phyloP scores from a whole-genome alignment of 2,797 vertebrate species.

The Melanotaenia pygmaea region DNA sequence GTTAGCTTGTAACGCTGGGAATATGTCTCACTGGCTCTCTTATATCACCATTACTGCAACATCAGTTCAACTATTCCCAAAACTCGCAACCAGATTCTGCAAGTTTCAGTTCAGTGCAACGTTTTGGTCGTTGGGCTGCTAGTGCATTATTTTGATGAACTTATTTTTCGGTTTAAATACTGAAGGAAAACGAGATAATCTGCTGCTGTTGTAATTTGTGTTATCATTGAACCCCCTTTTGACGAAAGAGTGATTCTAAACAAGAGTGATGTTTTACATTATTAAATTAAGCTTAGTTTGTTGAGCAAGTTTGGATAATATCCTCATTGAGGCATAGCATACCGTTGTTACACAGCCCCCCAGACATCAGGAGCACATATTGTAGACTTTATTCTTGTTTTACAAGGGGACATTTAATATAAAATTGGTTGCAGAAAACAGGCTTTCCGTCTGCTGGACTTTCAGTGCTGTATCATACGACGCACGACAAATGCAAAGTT shows the following conservation, averaged over 20 bases:
- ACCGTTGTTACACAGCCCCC: not conserved
- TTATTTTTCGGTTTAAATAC: conserved; percentile 7
- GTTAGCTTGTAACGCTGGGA: conserved; percentile 19
- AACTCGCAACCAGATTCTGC: conserved; percentile 3
- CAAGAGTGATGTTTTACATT: not conserved
- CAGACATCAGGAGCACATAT: conserved; percentile 1
- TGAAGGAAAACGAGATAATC: conserved; percentile 8
- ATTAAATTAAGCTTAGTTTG: conserved; percentile 3
- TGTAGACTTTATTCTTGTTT: not conserved
- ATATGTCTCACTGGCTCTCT: conserved; percentile 10
- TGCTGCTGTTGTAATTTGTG: not conserved
- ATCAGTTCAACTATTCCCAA: not conserved
- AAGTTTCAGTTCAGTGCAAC: conserved; percentile 59
- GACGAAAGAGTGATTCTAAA: not conserved
- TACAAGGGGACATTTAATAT: not conserved
- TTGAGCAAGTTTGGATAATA: conserved; percentile 30
- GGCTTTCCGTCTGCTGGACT: not conserved
- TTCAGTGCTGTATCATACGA: conserved; percentile 20
- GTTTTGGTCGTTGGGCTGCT: not conserved
- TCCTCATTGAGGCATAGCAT: not conserved
- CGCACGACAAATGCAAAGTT: conserved; percentile 29
- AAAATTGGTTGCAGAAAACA: not conserved
- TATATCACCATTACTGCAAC: not conserved
- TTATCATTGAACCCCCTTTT: not conserved
- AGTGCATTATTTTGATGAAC: not conserved